These are phyloP conservation scores for Peromyscus melanophrys DNA, from an alignment of 2,797 vertebrate species.

Conservation along the genomic window DNA sequence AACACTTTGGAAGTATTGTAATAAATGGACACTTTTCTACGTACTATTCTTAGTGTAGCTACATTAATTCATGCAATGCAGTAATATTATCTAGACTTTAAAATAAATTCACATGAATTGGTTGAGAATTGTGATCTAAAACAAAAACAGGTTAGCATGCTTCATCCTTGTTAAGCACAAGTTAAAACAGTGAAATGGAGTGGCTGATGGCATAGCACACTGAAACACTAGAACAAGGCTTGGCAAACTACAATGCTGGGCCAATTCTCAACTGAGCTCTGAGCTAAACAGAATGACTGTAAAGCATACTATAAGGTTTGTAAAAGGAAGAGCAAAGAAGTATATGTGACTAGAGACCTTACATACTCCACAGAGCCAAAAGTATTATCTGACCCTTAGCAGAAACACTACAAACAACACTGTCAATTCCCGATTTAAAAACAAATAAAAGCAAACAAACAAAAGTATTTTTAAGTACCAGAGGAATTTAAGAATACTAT, in stretches of 20 bases:
- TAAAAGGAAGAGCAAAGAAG: conserved; percentile 10
- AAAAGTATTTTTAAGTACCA: not conserved
- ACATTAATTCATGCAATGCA: conserved; percentile 19
- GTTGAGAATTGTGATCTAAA: conserved; percentile 40
- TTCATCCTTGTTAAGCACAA: not conserved
- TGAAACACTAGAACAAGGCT: not conserved
- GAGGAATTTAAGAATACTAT: not conserved
- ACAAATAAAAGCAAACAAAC: not conserved
- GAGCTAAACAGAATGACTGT: not conserved
- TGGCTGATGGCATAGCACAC: not conserved
- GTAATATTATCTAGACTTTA: conserved; percentile 32
- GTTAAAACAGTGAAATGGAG: not conserved
- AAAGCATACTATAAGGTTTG: not conserved
- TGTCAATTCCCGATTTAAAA: conserved; percentile 5
- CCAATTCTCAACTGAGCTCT: not conserved
- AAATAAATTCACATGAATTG: conserved; percentile 21
- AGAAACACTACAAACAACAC: not conserved
- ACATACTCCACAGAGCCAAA: not conserved
- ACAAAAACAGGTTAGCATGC: not conserved
- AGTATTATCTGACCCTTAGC: not conserved
- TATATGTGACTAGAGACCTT: not conserved
- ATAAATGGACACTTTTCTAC: conserved; percentile 4
- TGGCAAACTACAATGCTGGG: not conserved
- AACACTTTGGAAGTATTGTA: conserved; percentile 24
- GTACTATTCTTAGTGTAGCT: conserved; percentile 7